These are phyloP conservation scores for Pterois miles DNA, from an alignment of 2,797 vertebrate genomes.

Conservation along the genomic window DNA sequence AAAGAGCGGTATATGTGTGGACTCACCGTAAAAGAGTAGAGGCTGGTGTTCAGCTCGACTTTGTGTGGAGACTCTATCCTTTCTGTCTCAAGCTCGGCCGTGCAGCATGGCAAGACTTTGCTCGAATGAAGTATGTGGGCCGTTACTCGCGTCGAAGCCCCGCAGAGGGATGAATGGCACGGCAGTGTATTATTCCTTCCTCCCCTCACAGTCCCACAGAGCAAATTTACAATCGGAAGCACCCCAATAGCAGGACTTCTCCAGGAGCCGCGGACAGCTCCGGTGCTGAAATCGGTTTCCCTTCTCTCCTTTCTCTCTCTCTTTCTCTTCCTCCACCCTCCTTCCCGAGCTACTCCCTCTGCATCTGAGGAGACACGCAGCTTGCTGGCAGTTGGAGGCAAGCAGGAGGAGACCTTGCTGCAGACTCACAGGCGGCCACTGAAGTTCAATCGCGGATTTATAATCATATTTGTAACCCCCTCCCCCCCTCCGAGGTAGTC, in stretches of 20 bases:
- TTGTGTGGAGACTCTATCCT: slow-evolving; percentile 60
- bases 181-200: slow-evolving; percentile 53
- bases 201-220: slow-evolving; percentile 22
- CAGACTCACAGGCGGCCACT: slow-evolving; percentile 41
- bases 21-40: slow-evolving; percentile 71
- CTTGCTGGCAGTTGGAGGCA: slow-evolving; percentile 21
- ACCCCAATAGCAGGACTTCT: slow-evolving; percentile 19
- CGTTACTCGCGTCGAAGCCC: slow-evolving; percentile 21
- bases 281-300: slow-evolving; percentile 80
- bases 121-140: slow-evolving; percentile 53
- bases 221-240: slow-evolving; percentile 32
- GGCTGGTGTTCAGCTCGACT: slow-evolving; percentile 58
- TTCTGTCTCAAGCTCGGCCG: slow-evolving; percentile 68
- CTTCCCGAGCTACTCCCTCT: slow-evolving; percentile 47
- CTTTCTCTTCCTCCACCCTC: slow-evolving; percentile 1
- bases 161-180: slow-evolving; percentile 49
- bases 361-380: slow-evolving; percentile 44
- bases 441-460: slow-evolving; percentile 56
- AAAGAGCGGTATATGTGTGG: background rate
- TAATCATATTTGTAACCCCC: slow-evolving; percentile 31
- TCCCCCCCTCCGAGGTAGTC: background rate
- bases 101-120: slow-evolving; percentile 80
- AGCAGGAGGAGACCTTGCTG: slow-evolving; percentile 29
- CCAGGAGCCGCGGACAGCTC: slow-evolving; percentile 78
- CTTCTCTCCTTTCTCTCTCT: background rate